phyloP scores from a whole-genome alignment of 2,113 vertebrate species.

The Microcebus griseorufus region DNA sequence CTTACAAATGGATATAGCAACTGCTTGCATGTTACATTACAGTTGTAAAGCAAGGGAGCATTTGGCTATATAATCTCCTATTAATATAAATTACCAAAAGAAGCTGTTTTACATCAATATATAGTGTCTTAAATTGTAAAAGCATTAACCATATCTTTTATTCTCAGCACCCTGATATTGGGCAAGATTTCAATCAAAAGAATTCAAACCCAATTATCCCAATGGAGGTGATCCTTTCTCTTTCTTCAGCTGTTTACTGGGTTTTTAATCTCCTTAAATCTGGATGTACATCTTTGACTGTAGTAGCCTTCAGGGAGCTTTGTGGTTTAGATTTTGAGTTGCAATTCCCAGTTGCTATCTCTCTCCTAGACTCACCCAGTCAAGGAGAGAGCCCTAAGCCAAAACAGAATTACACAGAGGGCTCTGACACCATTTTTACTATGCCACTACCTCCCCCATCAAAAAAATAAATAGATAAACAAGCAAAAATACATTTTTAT shows the following conservation, averaged over 20 bases:
- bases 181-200: not conserved
- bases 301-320: not conserved
- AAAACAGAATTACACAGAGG: not conserved
- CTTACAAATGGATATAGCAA: not conserved
- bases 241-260: not conserved
- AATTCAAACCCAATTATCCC: not conserved
- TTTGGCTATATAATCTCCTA: not conserved
- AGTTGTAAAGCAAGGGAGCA: not conserved
- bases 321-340: not conserved
- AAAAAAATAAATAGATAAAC: not conserved
- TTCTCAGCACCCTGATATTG: not conserved
- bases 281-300: not conserved
- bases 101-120: not conserved
- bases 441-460: not conserved
- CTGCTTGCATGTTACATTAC: not conserved
- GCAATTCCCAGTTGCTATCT: not conserved
- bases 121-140: constrained; percentile 7
- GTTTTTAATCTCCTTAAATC: not conserved
- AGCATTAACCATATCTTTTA: not conserved
- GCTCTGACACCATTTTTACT: not conserved
- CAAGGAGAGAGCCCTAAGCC: not conserved
- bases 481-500: not conserved
- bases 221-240: not conserved
- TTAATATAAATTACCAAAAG: not conserved
- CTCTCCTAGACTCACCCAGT: not conserved